These are phyloP conservation scores for Phyllotreta striolata DNA, from an alignment of 2,888 invertebrate genomes.

Conservation along the genomic window DNA sequence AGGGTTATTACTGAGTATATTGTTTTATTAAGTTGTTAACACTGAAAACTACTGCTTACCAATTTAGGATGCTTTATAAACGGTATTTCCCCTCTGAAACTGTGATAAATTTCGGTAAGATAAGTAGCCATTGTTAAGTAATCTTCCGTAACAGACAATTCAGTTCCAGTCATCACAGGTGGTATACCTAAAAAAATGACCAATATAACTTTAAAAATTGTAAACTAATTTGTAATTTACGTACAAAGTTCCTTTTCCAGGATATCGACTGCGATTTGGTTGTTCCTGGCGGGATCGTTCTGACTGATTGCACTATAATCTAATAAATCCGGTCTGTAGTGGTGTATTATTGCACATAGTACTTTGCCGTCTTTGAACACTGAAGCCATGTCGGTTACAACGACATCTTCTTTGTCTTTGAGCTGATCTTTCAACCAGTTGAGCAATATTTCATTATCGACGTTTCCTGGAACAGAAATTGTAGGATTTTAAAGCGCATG, in stretches of 20 bases:
- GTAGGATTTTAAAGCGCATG: background rate
- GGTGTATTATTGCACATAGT: slow-evolving; percentile 78
- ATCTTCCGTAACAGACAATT: slow-evolving; percentile 77
- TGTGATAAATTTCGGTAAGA: slow-evolving; percentile 86
- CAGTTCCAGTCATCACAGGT: slow-evolving; percentile 78
- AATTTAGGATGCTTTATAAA: slow-evolving; percentile 78
- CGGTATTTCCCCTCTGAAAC: slow-evolving; percentile 91
- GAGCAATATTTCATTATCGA: slow-evolving; percentile 76
- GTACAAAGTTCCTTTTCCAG: slow-evolving; percentile 84
- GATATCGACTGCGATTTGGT: slow-evolving; percentile 85
- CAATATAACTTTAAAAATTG: slow-evolving; percentile 13
- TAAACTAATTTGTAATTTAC: slow-evolving; percentile 51
- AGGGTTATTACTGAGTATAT: too few species aligned
- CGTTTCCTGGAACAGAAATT: slow-evolving; percentile 45
- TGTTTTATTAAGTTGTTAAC: background rate
- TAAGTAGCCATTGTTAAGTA: slow-evolving; percentile 81
- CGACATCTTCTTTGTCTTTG: slow-evolving; percentile 68
- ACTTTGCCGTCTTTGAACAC: slow-evolving; percentile 75
- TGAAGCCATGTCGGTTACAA: slow-evolving; percentile 71
- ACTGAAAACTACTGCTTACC: slow-evolving; percentile 60
- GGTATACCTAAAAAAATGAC: slow-evolving; percentile 64
- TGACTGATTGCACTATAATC: slow-evolving; percentile 74
- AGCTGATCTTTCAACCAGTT: slow-evolving; percentile 81
- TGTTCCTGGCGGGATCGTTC: slow-evolving; percentile 72
- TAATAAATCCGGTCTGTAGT: slow-evolving; percentile 90